phyloP scores from a whole-genome alignment of 2,797 vertebrate genomes.

The Manis crassicaudata region DNA sequence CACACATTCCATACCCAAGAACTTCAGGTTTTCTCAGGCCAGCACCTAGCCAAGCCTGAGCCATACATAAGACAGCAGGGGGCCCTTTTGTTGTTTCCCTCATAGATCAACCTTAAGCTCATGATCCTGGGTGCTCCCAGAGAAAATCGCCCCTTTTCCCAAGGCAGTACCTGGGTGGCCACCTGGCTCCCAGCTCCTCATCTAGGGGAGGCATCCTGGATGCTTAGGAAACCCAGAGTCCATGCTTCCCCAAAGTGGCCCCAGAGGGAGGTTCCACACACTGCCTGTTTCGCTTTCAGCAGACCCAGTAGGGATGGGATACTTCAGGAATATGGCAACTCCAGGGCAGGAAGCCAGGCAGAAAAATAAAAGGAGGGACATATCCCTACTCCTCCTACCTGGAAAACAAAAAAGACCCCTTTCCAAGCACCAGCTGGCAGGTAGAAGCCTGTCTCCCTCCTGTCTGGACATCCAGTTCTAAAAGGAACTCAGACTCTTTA shows the following conservation, averaged over 20 bases:
- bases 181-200: not conserved
- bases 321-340: not conserved
- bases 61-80: not conserved
- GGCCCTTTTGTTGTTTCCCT: not conserved
- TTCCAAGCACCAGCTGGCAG: constrained; percentile 61
- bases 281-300: not conserved
- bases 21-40: not conserved
- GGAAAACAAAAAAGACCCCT: constrained; percentile 62
- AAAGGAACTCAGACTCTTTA: constrained; percentile 32
- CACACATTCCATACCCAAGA: not conserved
- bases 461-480: constrained; percentile 33
- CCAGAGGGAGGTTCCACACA: not conserved
- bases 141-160: not conserved
- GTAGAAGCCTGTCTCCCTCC: constrained; percentile 51
- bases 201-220: not conserved
- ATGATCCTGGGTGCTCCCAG: not conserved
- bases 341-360: not conserved
- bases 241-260: not conserved
- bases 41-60: not conserved
- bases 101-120: not conserved
- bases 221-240: not conserved
- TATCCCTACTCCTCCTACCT: not conserved
- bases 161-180: not conserved
- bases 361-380: constrained; percentile 9
- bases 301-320: not conserved